Conservation (phyloP, 2,888 invertebrate species). For the Calliphora vomitoria region DNA sequence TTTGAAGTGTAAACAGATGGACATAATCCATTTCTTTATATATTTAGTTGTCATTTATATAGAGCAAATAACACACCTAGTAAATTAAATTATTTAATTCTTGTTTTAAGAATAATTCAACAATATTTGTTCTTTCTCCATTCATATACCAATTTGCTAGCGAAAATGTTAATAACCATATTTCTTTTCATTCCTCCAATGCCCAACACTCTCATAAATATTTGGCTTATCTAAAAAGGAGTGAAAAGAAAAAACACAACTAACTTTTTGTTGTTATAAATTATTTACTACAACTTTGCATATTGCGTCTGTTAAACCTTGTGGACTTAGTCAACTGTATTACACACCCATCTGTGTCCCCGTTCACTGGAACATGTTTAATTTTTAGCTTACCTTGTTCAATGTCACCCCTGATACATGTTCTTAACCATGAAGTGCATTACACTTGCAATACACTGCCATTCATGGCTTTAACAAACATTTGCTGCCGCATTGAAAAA, state of each 20-base stretch:
- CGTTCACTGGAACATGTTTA: constrained; percentile 3
- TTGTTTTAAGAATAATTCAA: too few species aligned
- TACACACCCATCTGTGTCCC: neutral
- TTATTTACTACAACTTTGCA: neutral
- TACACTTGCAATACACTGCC: constrained; percentile 22
- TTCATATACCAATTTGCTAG: neutral
- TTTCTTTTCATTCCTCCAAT: neutral
- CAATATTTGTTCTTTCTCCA: neutral
- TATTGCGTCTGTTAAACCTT: neutral
- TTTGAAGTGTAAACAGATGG: too few species aligned
- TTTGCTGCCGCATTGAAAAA: neutral
- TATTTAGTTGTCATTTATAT: too few species aligned
- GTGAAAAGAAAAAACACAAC: neutral
- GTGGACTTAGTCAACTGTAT: too few species aligned
- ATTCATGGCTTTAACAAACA: neutral
- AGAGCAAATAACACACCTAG: too few species aligned
- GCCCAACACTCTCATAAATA: neutral
- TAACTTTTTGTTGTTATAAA: neutral
- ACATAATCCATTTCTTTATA: too few species aligned
- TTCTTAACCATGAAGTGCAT: constrained; percentile 49
- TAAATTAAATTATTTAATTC: too few species aligned
- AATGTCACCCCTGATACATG: constrained; percentile 54
- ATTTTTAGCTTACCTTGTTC: constrained; percentile 58
- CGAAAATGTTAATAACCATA: neutral
- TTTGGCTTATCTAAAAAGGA: neutral